phyloP scores from a whole-genome alignment of 2,888 invertebrate species.

The Plusia festucae region DNA sequence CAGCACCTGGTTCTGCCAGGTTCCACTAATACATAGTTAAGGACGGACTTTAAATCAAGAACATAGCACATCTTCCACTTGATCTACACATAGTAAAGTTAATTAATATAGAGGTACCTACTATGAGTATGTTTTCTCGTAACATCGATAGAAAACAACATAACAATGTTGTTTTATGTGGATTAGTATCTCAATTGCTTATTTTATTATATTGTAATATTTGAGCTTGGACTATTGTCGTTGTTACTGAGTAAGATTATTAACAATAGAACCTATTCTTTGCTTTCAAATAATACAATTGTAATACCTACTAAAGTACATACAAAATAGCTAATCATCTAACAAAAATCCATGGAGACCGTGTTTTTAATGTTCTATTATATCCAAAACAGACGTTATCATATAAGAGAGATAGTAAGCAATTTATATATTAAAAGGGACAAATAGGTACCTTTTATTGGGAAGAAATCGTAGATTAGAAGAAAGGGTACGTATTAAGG shows the following conservation, averaged over 20 bases:
- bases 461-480: not conserved
- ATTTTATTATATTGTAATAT: constrained; percentile 46
- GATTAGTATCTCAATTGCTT: constrained; percentile 47
- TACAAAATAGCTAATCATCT: constrained; percentile 11
- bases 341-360: constrained; percentile 18
- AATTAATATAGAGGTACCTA: no score
- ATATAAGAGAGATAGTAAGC: not conserved
- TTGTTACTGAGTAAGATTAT: constrained; percentile 23
- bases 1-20: no score
- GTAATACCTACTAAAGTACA: constrained; percentile 11
- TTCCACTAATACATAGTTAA: no score
- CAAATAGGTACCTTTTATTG: constrained; percentile 4
- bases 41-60: no score
- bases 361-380: no score
- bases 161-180: constrained; percentile 19
- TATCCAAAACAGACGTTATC: not conserved
- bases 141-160: constrained; percentile 26
- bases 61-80: no score
- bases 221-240: constrained; percentile 17
- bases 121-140: not conserved
- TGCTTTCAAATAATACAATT: constrained; percentile 32
- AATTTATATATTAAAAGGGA: constrained; percentile 4
- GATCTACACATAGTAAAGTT: no score
- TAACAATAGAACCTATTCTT: constrained; percentile 48
- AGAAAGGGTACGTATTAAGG: constrained; percentile 1